Evolutionary conservation across 2,888 invertebrate genomes (phyloP), one percentile per base, ranked within the genome.

Genomic region (Hemistola chrysoprasaria): DNA sequence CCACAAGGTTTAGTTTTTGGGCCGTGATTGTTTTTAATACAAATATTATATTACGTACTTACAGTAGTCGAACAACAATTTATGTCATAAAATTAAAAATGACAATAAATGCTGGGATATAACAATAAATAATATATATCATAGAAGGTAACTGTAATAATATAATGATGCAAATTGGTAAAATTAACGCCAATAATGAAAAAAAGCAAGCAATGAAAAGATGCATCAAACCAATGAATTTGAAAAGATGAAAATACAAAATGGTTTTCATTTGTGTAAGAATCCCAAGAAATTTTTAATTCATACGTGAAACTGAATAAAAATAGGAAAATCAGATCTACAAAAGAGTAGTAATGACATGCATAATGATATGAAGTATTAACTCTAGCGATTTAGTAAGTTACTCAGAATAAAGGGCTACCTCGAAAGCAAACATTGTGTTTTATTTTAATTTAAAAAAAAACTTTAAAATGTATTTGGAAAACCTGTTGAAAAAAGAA

Each of bases 181-280:
- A 34, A 26, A n/a, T n/a, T 29, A 37, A 41, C 25, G 40, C 37
- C 40, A 6, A 30, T 46, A 44, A 47, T 43, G 32, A 43, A 10
- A n/a, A n/a, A n/a, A 44, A 39, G 51, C 46, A 54, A 48, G 50
- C 51, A 46, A 51, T 35, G 45, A 39, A 9, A 11, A 16, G 11
- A 22, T 43, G 33, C 28, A 27, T 10, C 10, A 22, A 28, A 8
- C 2, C 22, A 11, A 26, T 34, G 21, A 30, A 21, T 7, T 10
- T 2, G 21, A 37, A 29, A 40, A 16, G 16, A 8, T 11, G 6
- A 22, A 45, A 37, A 38, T 27, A 34, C 31, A 30, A 34, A 28
- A 29, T 31, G 30, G 25, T 20, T 30, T 29, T 10, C 28, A 22
- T 36, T 11, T 28, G 27, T 8, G 7, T 6, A n/a, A 11, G 30